Conservation (phyloP, 1,140 invertebrate genomes). For the Hylaeus anthracinus region DNA sequence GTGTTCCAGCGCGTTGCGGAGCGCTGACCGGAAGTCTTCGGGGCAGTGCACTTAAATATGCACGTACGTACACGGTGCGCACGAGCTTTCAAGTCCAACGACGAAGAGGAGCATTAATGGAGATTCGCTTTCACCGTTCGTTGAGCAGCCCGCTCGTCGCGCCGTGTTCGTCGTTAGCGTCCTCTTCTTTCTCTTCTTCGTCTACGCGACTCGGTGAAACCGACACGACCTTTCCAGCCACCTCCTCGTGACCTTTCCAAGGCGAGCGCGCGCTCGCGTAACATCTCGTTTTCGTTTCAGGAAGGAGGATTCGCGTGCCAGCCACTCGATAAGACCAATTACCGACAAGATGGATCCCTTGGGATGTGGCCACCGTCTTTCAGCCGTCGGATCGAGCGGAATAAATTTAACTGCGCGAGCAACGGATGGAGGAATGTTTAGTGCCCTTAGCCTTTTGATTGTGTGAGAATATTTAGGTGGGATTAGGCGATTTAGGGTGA, state of each 20-base stretch:
- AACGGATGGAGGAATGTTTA: no score
- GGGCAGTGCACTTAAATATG: conserved; percentile 43
- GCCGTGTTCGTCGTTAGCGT: conserved; percentile 39
- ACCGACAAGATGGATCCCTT: neutral
- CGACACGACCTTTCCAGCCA: conserved; percentile 44
- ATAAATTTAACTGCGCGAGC: no score
- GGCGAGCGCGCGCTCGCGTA: conserved; percentile 6
- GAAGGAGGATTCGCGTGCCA: conserved; percentile 8
- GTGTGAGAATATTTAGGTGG: no score
- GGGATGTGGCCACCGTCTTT: no score
- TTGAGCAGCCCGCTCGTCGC: neutral
- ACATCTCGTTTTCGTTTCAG: conserved; percentile 32
- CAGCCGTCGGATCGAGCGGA: no score
- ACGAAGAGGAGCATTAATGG: conserved; percentile 55
- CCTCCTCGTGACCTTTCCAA: conserved; percentile 56
- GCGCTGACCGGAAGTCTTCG: conserved; percentile 51
- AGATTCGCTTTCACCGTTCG: conserved; percentile 64
- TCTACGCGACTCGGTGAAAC: conserved; percentile 44
- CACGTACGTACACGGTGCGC: conserved; percentile 11
- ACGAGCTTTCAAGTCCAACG: conserved; percentile 32
- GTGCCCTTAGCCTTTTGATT: no score
- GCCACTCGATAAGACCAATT: conserved; percentile 7
- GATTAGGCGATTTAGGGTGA: no score
- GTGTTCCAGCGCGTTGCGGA: conserved; percentile 6
- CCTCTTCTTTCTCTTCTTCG: conserved; percentile 3